Evolutionary conservation across 2,113 vertebrate genomes (phyloP), one percentile per base, ranked within the genome.

Genomic region (Bos indicus): DNA sequence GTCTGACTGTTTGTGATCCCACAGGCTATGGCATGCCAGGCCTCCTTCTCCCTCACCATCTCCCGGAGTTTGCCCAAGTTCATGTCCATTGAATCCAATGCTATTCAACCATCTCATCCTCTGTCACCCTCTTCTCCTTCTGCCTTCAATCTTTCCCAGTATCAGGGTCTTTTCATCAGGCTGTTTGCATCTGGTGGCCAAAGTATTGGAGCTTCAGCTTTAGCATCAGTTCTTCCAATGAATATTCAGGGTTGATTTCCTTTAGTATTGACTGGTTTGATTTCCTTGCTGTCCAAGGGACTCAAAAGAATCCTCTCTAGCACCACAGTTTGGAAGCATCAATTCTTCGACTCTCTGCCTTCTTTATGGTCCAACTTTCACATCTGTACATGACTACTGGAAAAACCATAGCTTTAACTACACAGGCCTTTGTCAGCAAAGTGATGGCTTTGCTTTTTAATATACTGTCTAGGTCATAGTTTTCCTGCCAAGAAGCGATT

Each of bases 11-110:
- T 23, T 71, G n/a, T 40, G 67, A 71, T 23, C n/a, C n/a, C 17
- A 71, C 17, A 23, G 10, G 7, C 67, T 71, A 12, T 12, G n/a
- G n/a, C n/a, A 71, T 0, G 0, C 2, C 30, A n/a, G 19, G n/a
- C 9, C 19, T 21, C 64, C 64, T 9, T 71, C 33, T 21, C n/a
- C 2, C 17, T 36, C 17, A 71, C n/a, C n/a, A 71, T 36, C n/a
- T 71, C n/a, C 64, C 0, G 3, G 4, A 21, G 17, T 21, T 36
- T 36, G n/a, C 33, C 64, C 64, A 71, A 71, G 64, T 71, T 21
- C 64, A 71, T 11, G 16, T 21, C n/a, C 64, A 71, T 36, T 1
- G n/a, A 71, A 4, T 71, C n/a, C 17, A 10, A 5, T 36, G 64
- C 64, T 36, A 71, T 36, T 21, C 64, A 3, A 71, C 64, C 64